These are phyloP conservation scores for Mastomys natalensis DNA, from an alignment of 2,113 vertebrate species.

Conservation along the genomic window DNA sequence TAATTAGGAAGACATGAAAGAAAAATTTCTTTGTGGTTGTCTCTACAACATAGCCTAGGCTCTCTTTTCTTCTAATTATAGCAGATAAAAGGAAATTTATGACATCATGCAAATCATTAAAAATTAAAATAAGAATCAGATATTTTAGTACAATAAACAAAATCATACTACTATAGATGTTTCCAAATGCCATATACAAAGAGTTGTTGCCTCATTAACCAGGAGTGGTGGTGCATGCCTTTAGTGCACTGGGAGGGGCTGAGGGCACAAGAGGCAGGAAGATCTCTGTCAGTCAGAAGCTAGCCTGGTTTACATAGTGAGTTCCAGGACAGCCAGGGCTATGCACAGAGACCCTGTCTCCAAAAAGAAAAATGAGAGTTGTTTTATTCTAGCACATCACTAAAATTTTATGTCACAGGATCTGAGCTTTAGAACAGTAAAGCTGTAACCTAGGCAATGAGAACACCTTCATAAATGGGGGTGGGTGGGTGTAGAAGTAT, in stretches of 20 bases:
- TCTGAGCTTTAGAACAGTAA: conserved; percentile 32
- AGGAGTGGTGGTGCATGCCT: background rate
- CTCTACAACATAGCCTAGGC: background rate
- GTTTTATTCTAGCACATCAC: background rate
- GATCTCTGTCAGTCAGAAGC: background rate
- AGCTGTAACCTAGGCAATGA: background rate
- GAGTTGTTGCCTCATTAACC: background rate
- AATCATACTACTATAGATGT: conserved; percentile 32
- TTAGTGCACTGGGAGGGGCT: background rate
- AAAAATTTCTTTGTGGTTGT: conserved; percentile 25
- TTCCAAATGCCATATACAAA: conserved; percentile 30
- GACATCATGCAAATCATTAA: conserved; percentile 48
- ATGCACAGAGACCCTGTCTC: background rate
- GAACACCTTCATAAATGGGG: background rate
- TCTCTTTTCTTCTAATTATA: conserved; percentile 18
- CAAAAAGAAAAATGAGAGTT: background rate
- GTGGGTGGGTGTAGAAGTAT: background rate
- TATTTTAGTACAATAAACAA: conserved; percentile 30
- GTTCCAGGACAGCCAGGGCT: background rate
- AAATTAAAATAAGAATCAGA: conserved; percentile 25
- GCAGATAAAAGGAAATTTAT: conserved; percentile 37
- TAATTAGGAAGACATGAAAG: background rate
- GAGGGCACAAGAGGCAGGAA: background rate
- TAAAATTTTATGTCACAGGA: conserved; percentile 23
- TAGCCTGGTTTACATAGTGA: background rate